Percentiles rank a stretch among this genome's conserved stretches.
Evolutionary conservation across 2,797 vertebrate species (phyloP).

Genomic region (Diplodus puntazzo): DNA sequence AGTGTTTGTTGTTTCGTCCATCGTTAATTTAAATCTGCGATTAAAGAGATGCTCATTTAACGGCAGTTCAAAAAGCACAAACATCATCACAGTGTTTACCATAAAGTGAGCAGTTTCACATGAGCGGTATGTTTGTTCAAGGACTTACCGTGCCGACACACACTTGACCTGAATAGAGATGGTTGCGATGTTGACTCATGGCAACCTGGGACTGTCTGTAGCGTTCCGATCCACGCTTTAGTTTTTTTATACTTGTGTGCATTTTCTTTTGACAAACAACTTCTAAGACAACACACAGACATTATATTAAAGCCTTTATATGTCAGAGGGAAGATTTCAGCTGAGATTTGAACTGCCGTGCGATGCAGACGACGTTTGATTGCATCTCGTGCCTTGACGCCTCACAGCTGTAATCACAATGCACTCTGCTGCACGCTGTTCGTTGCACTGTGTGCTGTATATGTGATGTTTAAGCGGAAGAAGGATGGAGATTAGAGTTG

Average conservation of each 20-base stretch:
- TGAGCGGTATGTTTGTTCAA: slow-evolving; percentile 51
- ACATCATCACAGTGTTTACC: slow-evolving; percentile 36
- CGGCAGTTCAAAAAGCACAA: slow-evolving; percentile 15
- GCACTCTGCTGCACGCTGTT: background rate
- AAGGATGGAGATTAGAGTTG: background rate
- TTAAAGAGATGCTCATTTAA: slow-evolving; percentile 37
- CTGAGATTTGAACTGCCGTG: slow-evolving; percentile 13
- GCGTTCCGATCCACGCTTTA: slow-evolving; percentile 18
- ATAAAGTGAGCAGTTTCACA: slow-evolving; percentile 47
- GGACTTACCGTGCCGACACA: slow-evolving; percentile 53
- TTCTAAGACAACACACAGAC: background rate
- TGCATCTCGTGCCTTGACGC: slow-evolving; percentile 27
- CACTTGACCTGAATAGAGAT: slow-evolving; percentile 43
- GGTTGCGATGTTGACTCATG: slow-evolving; percentile 54
- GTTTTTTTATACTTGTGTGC: slow-evolving; percentile 31
- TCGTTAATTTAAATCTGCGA: slow-evolving; percentile 24
- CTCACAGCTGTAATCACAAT: slow-evolving; percentile 40
- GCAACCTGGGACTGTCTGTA: slow-evolving; percentile 43
- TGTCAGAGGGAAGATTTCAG: background rate
- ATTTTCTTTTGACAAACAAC: slow-evolving; percentile 17
- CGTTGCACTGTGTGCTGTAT: background rate
- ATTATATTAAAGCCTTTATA: slow-evolving; percentile 12
- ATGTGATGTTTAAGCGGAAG: background rate
- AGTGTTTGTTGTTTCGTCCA: background rate
- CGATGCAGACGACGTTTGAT: slow-evolving; percentile 38